phyloP scores from a whole-genome alignment of 2,113 vertebrate genomes.

The Petrocephalus microphthalmus region DNA sequence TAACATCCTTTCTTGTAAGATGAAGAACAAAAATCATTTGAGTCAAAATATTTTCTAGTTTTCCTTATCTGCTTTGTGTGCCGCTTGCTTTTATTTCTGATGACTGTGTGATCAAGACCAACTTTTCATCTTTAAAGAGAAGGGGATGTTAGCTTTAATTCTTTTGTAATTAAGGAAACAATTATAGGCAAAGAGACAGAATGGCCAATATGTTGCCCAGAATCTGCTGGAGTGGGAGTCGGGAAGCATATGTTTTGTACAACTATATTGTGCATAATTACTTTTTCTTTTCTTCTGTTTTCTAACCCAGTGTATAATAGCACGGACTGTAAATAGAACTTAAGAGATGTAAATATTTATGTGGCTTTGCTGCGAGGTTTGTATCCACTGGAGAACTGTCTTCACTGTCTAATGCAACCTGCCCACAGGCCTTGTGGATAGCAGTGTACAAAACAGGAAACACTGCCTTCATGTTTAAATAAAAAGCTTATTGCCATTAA shows the following conservation, averaged over 20 bases:
- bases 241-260: constrained; percentile 50
- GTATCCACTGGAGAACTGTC: constrained; percentile 58
- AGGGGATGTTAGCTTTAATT: constrained; percentile 21
- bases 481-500: constrained; percentile 73
- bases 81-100: constrained; percentile 13
- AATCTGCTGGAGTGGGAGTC: constrained; percentile 28
- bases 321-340: constrained; percentile 70
- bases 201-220: constrained; percentile 40
- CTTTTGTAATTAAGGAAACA: constrained; percentile 41
- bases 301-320: constrained; percentile 60
- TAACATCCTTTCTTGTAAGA: constrained; percentile 13
- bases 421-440: constrained; percentile 69
- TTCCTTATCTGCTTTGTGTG: constrained; percentile 36
- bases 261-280: constrained; percentile 59
- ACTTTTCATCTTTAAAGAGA: constrained; percentile 14
- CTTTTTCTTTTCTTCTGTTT: constrained; percentile 53
- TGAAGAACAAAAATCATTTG: background rate
- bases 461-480: constrained; percentile 75
- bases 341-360: constrained; percentile 77
- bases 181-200: constrained; percentile 35
- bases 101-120: constrained; percentile 32
- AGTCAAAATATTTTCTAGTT: background rate
- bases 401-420: constrained; percentile 67
- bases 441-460: constrained; percentile 60
- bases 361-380: constrained; percentile 68